Evolutionary conservation across 2,113 vertebrate genomes (phyloP).

Genomic region (Chitala chitala): DNA sequence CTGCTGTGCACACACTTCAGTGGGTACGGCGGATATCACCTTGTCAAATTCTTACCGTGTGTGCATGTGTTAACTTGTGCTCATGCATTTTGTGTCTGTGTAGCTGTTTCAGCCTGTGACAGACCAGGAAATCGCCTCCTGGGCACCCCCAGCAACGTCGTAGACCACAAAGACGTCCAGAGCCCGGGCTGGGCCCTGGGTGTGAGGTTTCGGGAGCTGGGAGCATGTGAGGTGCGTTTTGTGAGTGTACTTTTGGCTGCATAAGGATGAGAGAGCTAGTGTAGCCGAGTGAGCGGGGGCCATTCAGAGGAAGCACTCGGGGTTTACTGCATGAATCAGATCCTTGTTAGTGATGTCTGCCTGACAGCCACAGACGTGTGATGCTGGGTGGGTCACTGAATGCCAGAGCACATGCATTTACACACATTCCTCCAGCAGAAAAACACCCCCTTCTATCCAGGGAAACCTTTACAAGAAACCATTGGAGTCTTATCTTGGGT

Average conservation of each 20-base stretch:
- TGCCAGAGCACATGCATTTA: background rate
- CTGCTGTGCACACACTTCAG: too few relatives aligned
- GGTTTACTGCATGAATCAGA: background rate
- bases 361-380: background rate
- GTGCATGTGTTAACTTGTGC: background rate
- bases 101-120: conserved; percentile 27
- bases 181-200: conserved; percentile 52
- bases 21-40: too few relatives aligned
- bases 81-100: background rate
- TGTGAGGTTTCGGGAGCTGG: conserved; percentile 36
- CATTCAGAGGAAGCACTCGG: background rate
- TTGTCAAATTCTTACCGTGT: background rate
- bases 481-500: too few relatives aligned
- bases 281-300: too few relatives aligned
- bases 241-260: background rate
- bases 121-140: conserved; percentile 49
- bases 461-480: background rate
- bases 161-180: conserved; percentile 38
- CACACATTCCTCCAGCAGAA: background rate
- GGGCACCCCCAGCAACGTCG: conserved; percentile 56
- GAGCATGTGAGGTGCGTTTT: too few relatives aligned
- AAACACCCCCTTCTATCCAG: background rate
- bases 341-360: background rate
- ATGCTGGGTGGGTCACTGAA: background rate
- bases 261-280: too few relatives aligned